Percentiles rank a stretch among this genome's conserved stretches.
These are phyloP conservation scores for Protobothrops mucrosquamatus DNA, from an alignment of 2,113 vertebrate species.

Conservation along the genomic window DNA sequence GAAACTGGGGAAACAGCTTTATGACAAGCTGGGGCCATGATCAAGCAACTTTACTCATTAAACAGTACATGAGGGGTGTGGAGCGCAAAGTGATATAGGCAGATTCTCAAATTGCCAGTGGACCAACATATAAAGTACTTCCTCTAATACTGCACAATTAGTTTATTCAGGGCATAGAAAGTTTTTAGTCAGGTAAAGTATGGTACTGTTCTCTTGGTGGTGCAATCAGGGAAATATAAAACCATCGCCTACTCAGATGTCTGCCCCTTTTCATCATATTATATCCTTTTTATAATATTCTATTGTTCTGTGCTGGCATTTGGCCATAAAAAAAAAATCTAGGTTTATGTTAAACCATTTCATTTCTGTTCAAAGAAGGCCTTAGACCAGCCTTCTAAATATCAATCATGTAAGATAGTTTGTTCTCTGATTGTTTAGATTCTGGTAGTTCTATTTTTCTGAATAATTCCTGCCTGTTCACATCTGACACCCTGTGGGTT, in stretches of 20 bases:
- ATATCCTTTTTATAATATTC: not conserved
- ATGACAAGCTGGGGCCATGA: not conserved
- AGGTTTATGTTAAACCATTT: not conserved
- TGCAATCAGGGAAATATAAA: not conserved
- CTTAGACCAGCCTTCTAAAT: not conserved
- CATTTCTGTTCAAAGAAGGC: not conserved
- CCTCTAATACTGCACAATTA: not conserved
- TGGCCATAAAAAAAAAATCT: not conserved
- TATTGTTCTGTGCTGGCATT: not conserved
- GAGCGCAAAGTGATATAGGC: not conserved
- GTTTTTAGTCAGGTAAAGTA: not conserved
- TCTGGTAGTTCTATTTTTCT: not conserved
- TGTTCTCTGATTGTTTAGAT: not conserved
- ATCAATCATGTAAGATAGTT: not conserved
- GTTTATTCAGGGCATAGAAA: not conserved
- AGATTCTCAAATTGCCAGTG: not conserved
- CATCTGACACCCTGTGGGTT: not conserved
- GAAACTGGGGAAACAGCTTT: not conserved
- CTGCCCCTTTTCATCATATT: not conserved
- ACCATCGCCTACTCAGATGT: not conserved
- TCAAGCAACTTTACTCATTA: not conserved
- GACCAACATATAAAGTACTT: not conserved
- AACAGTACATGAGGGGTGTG: not conserved
- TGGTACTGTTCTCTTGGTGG: not conserved
- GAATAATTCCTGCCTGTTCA: not conserved